Base-by-base conservation (phyloP, 2,888 invertebrate genomes). In the Branchellion lobata region DNA sequence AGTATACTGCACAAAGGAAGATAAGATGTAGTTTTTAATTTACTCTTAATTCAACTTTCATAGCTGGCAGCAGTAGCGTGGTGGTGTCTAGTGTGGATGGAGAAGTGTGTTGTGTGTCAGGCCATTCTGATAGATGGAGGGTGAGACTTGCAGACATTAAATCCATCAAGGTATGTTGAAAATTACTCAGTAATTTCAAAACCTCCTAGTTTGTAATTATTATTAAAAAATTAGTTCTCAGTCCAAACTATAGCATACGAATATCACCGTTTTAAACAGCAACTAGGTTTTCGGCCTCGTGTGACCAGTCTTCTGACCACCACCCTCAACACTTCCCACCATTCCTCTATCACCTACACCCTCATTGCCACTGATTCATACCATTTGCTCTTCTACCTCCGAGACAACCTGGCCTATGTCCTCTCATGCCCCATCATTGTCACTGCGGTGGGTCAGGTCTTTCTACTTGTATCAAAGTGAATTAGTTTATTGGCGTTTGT, bases 361-460 rank as follows among this genome's bases (percentile, higher is more conserved):
- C 81, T 87, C 34, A 86, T 84, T 21, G 82, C 85, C 69, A 86
- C 86, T 80, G 84, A 84, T 81, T 82, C 80, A 21, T 81, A 83
- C 33, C 85, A 84, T 78, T 81, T 87, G 8, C 84, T 84, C 81
- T 81, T 87, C 71, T 83, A 86, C 34, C 83, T 85, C 36, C 84
- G 85, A 78, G 86, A 86, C 33, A 80, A 83, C 27, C 81, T 86
- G 27, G 85, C 86, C 27, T 83, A 83, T 77, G 83, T 84, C 33
- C 74, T 86, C 5, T 80, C 82, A 31, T 84, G 85, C 24, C 85
- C 86, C 3, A 83, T 83, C 31, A 82, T 84, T 14, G 82, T 86
- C 47, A 85, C 85, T 47, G 86, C 86, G 24, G 87, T 87, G 82
- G 84, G 85, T n/a, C n/a, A n/a, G n/a, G n/a, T n/a, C n/a, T n/a